Evolutionary conservation across 2,888 invertebrate species (phyloP), one percentile per base, ranked within the genome.

Genomic region (Cenopis cana): DNA sequence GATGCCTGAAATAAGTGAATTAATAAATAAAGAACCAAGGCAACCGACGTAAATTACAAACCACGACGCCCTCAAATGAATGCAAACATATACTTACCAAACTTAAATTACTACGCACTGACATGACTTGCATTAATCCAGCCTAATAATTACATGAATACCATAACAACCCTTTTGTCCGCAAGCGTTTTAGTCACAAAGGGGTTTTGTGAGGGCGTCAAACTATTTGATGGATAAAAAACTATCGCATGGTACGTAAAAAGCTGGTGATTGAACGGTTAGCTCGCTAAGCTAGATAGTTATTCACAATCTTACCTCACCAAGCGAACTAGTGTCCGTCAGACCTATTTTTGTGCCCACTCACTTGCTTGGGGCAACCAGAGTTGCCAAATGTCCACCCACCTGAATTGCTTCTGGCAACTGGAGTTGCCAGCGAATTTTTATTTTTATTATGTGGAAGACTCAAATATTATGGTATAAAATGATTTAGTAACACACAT

Each of bases 231-330:
- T 71, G 55, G 67, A 67, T 71, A 61, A 54, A 67, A 55, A 33
- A 67, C 67, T 67, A 67, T 67, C 56, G 57, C 14, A 41, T 69
- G 46, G 65, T 18, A 64, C 69, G 17, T 70, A 60, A 70, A 70
- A 70, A 65, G 59, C 65, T 54, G 77, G 75, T 81, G 79, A 81
- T 81, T 76, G 79, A 82, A 81, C 76, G 65, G 80, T 79, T 80
- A 46, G 54, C 65, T 41, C 14, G 8, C 33, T 76, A 82, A 81
- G 79, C 81, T 33, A 17, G 12, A 0, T 6, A 12, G 12, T 20
- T 20, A 20, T 59, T 59, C 18, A 38, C 57, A 33, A 33, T 8
- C 33, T 33, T 33, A 33, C 33, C 33, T 33, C 33, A 33, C 33
- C 33, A 4, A 4, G 24, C 24, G 24, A 33, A 33, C 33, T 8